Evolutionary conservation across 2,888 invertebrate species (phyloP).

Genomic region (Rhopalosiphum nymphaeae): DNA sequence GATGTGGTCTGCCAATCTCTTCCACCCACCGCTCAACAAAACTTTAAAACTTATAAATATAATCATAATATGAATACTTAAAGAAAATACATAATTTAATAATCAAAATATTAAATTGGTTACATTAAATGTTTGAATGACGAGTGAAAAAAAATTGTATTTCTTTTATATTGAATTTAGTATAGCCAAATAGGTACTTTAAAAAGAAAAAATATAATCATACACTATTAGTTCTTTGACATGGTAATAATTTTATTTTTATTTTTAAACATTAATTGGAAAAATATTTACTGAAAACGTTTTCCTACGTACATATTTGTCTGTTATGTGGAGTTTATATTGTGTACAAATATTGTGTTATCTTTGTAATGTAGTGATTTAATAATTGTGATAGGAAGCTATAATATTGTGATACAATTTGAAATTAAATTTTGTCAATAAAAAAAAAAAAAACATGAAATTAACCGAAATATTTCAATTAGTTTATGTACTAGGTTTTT

Average conservation of each 20-base stretch:
- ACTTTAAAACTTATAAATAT: neutral
- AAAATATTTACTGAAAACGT: neutral
- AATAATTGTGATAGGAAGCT: neutral
- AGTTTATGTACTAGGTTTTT: neutral
- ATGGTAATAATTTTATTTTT: neutral
- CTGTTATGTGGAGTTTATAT: neutral
- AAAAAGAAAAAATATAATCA: neutral
- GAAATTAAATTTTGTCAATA: neutral
- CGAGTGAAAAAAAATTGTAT: neutral
- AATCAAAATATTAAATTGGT: neutral
- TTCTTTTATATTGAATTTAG: neutral
- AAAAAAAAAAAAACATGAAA: neutral
- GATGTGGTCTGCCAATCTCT: neutral
- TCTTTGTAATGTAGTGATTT: neutral
- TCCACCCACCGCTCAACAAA: neutral
- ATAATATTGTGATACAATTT: neutral
- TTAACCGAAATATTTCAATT: neutral
- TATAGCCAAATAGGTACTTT: neutral
- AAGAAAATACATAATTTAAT: neutral
- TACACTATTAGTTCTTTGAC: neutral
- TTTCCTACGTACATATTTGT: accelerated
- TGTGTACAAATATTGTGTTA: neutral
- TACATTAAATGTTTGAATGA: neutral
- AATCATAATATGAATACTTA: neutral
- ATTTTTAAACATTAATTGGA: neutral